Base-by-base conservation (phyloP, 1,140 invertebrate genomes). In the Ectropis grisescens region DNA sequence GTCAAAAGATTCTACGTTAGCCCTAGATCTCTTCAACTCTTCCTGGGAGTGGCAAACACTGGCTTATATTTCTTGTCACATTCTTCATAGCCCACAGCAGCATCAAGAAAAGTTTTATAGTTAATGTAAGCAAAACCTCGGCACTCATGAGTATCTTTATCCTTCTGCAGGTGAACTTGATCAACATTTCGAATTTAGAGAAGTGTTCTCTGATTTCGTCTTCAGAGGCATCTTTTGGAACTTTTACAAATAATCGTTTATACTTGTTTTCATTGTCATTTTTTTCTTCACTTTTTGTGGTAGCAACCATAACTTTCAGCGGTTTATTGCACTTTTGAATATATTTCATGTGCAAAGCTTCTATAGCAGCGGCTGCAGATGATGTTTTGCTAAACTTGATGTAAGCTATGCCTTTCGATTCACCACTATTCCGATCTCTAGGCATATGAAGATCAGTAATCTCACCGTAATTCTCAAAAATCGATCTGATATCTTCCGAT, bases 121-220 rank as follows among this genome's bases (percentile, higher is more conserved):
- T 94, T 92, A 1, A 98, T 91, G 75, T 96, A 98, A 24, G 91
- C 96, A 79, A 96, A 95, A 6, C 95, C 95, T 85, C 96, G 97
- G 40, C 89, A 93, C 50, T 92, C 87, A 46, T 90, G 90, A 9
- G 93, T 93, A 14, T 86, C 85, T 71, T 89, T 90, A 66, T 97
- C 93, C 53, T 88, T 90, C 7, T 96, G 89, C 29, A 96, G 87
- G 14, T 88, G 90, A 1, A 93, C 91, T 90, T 91, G 35, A 95
- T 93, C 25, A 97, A 88, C 26, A 90, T 86, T 0, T 95, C 95
- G 86, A 90, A 97, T 56, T 90, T 86, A 28, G 86, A 85, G 71
- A 98, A 98, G 54, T 95, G 88, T 22, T 91, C 88, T 41, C 88
- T 85, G 14, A 98, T 80, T 40, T 96, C 92, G 22, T 86, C 83